Evolutionary conservation across 2,113 vertebrate genomes (phyloP).

Genomic region (Nesogale talazaci): DNA sequence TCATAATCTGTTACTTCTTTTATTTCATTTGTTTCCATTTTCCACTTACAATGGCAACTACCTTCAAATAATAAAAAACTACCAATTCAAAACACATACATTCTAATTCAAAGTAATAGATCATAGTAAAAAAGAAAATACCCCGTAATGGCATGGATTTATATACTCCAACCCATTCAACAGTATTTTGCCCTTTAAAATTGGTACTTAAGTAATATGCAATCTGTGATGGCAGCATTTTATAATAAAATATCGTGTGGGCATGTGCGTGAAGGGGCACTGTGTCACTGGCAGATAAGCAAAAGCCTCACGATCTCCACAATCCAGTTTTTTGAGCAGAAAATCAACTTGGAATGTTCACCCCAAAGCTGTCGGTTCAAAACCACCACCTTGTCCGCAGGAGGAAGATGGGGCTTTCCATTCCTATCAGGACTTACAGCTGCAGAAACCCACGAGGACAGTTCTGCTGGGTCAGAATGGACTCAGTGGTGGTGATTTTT

Average conservation of each 20-base stretch:
- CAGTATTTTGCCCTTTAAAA: background rate
- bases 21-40: constrained; percentile 22
- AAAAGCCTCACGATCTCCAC: no score
- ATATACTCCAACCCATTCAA: background rate
- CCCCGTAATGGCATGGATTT: background rate
- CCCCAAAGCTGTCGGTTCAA: no score
- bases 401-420: no score
- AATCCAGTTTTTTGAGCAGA: no score
- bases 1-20: background rate
- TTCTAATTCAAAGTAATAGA: constrained; percentile 25
- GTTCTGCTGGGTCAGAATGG: no score
- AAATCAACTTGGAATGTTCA: no score
- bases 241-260: background rate
- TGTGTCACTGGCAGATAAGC: no score
- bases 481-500: no score
- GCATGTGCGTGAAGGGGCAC: background rate
- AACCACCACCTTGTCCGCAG: no score
- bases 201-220: background rate
- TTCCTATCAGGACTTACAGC: no score
- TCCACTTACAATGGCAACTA: background rate
- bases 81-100: background rate
- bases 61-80: constrained; percentile 20
- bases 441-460: no score
- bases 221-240: background rate
- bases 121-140: constrained; percentile 33